These are phyloP conservation scores for Lepeophtheirus nordmannii DNA, from an alignment of 2,888 invertebrate genomes.

Conservation along the genomic window DNA sequence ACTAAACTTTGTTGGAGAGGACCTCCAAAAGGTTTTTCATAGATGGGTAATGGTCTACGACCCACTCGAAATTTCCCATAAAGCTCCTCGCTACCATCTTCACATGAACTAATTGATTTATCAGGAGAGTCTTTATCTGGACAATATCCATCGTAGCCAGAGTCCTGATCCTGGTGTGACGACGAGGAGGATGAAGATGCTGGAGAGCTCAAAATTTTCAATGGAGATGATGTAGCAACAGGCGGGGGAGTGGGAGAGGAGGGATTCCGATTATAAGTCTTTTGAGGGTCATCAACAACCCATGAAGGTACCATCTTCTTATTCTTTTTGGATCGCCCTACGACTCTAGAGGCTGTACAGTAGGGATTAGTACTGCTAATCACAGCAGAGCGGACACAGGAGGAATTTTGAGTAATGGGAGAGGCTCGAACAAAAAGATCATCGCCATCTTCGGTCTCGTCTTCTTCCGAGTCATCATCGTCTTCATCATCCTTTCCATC, in stretches of 20 bases:
- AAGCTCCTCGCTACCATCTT: not conserved
- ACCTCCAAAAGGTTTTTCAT: constrained; percentile 19
- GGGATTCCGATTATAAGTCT: too few relatives aligned
- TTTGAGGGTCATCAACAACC: too few relatives aligned
- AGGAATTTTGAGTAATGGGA: not conserved
- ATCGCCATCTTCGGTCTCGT: constrained; percentile 7
- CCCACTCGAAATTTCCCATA: constrained; percentile 3
- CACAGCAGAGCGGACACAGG: constrained; percentile 8
- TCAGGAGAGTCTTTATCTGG: not conserved
- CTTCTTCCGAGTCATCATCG: not conserved
- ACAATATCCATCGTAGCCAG: constrained; percentile 20
- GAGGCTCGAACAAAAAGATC: constrained; percentile 15
- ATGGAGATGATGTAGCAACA: too few relatives aligned
- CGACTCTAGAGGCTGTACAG: constrained; percentile 12
- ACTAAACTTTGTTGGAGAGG: constrained; percentile 10
- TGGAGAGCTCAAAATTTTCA: too few relatives aligned
- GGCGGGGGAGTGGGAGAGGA: too few relatives aligned
- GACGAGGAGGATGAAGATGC: not conserved
- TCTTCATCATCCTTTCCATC: not conserved
- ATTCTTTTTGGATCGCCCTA: not conserved
- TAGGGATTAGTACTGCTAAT: constrained; percentile 15
- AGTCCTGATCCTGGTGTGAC: constrained; percentile 12
- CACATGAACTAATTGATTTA: constrained; percentile 12
- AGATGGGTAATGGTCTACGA: constrained; percentile 3
- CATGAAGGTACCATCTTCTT: too few relatives aligned